Base-by-base conservation (phyloP, 2,888 invertebrate species). In the Heliconius hortense region DNA sequence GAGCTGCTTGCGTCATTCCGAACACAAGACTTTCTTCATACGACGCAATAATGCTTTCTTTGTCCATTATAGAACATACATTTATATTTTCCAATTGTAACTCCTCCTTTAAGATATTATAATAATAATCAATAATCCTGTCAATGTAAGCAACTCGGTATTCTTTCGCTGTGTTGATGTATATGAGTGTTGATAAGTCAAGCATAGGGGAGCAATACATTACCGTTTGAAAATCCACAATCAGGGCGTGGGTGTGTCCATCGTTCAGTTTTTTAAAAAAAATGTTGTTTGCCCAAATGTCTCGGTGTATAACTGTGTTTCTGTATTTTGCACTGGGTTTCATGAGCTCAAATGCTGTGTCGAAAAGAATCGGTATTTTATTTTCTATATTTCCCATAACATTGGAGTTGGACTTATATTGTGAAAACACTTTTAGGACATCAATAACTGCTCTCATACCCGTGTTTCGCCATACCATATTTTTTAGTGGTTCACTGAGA, bases 191-290 rank as follows among this genome's bases (percentile, higher is more conserved):
- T 21, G 95, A 89, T 18, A 96, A 82, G 81, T 97, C 97, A 72
- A 96, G 89, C 81, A 95, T 95, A 0, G 96, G 96, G 0, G 96
- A 95, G 7, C 94, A 91, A 82, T 97, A 97, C 18, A 96, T 86
- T 0, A 95, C 92, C 68, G 96, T 90, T 85, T 97, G 97, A 82
- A 95, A 97, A 85, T 97, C 97, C 8, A 97, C 94, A 53, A 97
- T 84, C 43, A 95, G 83, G 60, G 95, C 94, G 3, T 95, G 88
- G 3, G 91, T 90, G 10, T 82, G 82, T 0, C 88, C 87, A 48
- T 89, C 81, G 24, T 86, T 78, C 4, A 83, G 75, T 63, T 82
- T 84, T 80, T 89, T 91, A 28, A 95, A 90, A 85, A 96, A 92
- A 66, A 95, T 88, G 81, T 96, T 96, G 82, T 96, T 96, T 0